These are phyloP conservation scores for Catostylus mosaicus DNA, from an alignment of 30 jellyfish, hydroid and myxozoan genomes.

Conservation along the genomic window DNA sequence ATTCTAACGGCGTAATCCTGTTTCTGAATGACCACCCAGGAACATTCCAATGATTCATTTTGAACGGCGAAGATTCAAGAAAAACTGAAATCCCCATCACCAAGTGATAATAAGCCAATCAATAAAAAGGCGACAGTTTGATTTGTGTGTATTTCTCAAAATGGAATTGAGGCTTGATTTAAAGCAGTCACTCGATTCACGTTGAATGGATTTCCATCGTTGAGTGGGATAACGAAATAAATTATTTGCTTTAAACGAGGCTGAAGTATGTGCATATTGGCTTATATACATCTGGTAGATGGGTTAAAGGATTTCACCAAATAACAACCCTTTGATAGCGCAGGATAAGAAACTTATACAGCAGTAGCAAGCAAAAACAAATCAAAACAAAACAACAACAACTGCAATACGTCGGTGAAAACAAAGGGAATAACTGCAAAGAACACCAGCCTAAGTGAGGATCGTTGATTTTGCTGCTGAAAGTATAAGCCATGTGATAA, in stretches of 20 bases:
- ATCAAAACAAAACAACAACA: too few relatives aligned
- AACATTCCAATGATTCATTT: neutral
- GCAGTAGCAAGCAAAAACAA: too few relatives aligned
- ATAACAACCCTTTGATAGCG: too few relatives aligned
- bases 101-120: slow-evolving; percentile 16
- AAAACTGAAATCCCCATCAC: neutral
- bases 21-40: slow-evolving; percentile 21
- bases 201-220: slow-evolving; percentile 8
- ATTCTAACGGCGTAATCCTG: slow-evolving; percentile 13
- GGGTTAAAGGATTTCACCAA: too few relatives aligned
- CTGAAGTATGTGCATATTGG: too few relatives aligned
- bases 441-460: too few relatives aligned
- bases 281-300: too few relatives aligned
- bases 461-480: too few relatives aligned
- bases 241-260: slow-evolving; percentile 5
- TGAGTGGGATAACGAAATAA: neutral
- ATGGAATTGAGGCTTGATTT: slow-evolving; percentile 11
- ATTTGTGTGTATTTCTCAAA: neutral
- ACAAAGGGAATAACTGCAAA: too few relatives aligned
- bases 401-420: too few relatives aligned
- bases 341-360: too few relatives aligned
- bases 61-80: neutral
- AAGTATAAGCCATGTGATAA: too few relatives aligned
- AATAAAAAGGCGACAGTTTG: slow-evolving; percentile 37
- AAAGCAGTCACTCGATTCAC: neutral